Conservation (phyloP, 2,113 vertebrate genomes). For the Odocoileus virginianus region DNA sequence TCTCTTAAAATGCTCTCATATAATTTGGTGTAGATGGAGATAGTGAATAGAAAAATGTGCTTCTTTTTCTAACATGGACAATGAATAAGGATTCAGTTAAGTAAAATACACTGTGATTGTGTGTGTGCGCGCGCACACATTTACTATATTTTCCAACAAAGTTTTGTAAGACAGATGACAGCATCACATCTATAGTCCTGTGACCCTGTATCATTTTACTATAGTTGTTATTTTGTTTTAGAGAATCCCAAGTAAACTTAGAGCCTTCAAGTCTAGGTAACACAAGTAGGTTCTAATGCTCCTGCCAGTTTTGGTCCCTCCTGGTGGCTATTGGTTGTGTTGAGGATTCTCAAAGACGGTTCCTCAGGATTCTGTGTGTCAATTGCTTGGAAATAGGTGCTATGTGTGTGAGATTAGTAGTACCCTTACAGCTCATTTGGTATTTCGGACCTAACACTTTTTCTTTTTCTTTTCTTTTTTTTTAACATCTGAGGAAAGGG, state of each 20-base stretch:
- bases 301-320: neutral
- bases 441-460: neutral
- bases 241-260: neutral
- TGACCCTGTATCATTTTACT: neutral
- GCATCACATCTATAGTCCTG: neutral
- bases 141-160: neutral
- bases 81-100: neutral
- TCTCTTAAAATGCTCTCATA: neutral
- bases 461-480: neutral
- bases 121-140: fast-evolving
- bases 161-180: neutral
- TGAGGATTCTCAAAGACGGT: neutral
- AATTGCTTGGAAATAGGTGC: neutral
- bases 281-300: neutral
- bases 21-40: neutral
- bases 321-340: neutral
- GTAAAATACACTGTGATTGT: neutral
- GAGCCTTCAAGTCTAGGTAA: neutral
- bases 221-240: neutral
- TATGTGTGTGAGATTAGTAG: neutral
- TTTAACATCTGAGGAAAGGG: neutral
- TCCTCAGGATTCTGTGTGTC: neutral
- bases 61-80: neutral
- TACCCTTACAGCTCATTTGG: neutral
- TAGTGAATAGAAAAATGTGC: neutral